These are phyloP conservation scores for Choloepus didactylus DNA, from an alignment of 2,797 vertebrate species.

Conservation along the genomic window DNA sequence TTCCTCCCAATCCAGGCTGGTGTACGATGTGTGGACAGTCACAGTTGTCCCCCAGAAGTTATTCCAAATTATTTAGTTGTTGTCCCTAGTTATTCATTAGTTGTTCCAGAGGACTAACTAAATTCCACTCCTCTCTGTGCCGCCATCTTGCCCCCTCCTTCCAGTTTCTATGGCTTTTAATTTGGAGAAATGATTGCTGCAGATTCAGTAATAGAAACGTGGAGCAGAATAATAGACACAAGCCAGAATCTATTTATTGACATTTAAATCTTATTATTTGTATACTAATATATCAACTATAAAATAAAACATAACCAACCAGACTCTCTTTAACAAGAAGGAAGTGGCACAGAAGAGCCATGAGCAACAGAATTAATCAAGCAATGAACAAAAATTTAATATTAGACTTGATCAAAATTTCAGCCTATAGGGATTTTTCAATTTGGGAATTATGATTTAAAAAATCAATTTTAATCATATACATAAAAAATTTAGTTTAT, in stretches of 20 bases:
- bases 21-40: no score
- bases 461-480: neutral
- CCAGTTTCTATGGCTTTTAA: neutral
- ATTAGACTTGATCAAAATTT: neutral
- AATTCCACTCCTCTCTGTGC: no score
- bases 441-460: neutral
- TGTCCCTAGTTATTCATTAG: no score
- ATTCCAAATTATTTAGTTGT: no score
- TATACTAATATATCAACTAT: neutral
- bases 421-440: neutral
- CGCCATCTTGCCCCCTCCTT: no score
- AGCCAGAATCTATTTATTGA: neutral
- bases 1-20: no score
- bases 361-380: neutral
- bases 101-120: no score
- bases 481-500: neutral
- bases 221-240: no score
- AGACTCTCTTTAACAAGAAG: neutral
- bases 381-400: neutral
- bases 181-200: neutral
- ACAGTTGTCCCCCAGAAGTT: no score
- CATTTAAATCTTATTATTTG: neutral
- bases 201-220: neutral
- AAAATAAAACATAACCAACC: slow-evolving; percentile 20
- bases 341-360: neutral